Evolutionary conservation across 2,797 vertebrate species (phyloP).

Genomic region (Tragelaphus eurycerus): DNA sequence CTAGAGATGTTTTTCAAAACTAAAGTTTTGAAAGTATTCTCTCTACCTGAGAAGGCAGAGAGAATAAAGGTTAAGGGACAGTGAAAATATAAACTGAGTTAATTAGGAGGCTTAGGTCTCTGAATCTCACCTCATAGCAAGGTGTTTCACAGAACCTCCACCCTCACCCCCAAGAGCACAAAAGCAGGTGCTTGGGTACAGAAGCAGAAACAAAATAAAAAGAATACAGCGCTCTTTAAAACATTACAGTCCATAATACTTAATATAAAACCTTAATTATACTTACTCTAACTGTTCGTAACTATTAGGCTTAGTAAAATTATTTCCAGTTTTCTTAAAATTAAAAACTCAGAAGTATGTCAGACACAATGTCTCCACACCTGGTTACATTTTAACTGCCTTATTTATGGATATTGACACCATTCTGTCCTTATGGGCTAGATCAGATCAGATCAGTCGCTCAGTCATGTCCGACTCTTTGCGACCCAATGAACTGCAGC

Average conservation of each 20-base stretch:
- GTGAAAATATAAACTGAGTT: background rate
- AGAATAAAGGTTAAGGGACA: background rate
- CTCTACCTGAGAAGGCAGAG: background rate
- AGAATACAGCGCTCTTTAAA: background rate
- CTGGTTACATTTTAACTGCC: background rate
- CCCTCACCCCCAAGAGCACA: background rate
- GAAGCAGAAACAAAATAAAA: background rate
- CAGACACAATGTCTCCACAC: background rate
- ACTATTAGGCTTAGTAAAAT: background rate
- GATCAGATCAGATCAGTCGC: too few species aligned
- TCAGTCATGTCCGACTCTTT: too few species aligned
- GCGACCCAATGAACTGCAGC: too few species aligned
- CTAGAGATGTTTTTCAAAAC: background rate
- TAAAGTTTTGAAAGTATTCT: background rate
- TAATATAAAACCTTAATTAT: background rate
- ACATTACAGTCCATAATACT: background rate
- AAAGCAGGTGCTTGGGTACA: background rate
- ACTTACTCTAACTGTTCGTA: background rate
- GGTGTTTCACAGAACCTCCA: background rate
- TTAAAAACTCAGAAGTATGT: background rate
- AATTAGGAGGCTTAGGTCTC: background rate
- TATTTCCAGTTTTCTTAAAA: constrained; percentile 11
- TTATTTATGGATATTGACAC: too few species aligned
- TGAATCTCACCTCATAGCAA: background rate
- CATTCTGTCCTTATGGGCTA: background rate